Percentiles rank a stretch among this genome's conserved stretches.
Evolutionary conservation across 2,888 invertebrate genomes (phyloP).

Genomic region (Idaea aversata): DNA sequence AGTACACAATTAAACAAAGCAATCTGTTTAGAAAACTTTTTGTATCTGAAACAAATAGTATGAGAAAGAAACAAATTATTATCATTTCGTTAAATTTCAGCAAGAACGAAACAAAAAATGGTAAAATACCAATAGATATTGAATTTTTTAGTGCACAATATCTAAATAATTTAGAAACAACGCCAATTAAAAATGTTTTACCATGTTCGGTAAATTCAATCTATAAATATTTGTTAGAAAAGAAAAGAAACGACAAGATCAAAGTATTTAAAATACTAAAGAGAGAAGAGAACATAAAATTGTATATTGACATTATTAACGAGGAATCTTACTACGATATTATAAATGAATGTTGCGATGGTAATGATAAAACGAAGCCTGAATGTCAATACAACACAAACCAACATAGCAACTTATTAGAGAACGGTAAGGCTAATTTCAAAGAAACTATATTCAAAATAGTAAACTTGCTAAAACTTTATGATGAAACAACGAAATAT

Average conservation of each 20-base stretch:
- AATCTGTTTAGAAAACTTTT: constrained; percentile 42
- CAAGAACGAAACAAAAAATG: constrained; percentile 17
- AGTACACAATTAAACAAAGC: constrained; percentile 51
- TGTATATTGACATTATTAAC: constrained; percentile 54
- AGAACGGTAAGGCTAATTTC: constrained; percentile 20
- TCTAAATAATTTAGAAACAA: constrained; percentile 21
- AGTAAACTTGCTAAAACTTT: constrained; percentile 43
- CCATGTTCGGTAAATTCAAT: constrained; percentile 52
- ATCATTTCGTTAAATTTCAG: constrained; percentile 50
- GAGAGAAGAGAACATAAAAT: constrained; percentile 50
- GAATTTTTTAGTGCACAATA: constrained; percentile 54
- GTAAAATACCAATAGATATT: constrained; percentile 43
- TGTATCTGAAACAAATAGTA: constrained; percentile 19
- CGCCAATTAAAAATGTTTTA: constrained; percentile 8
- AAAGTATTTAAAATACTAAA: constrained; percentile 52
- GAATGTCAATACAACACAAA: neutral
- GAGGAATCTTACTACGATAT: constrained; percentile 40
- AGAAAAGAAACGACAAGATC: constrained; percentile 42
- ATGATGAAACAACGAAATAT: constrained; percentile 29
- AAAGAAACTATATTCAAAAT: constrained; percentile 46
- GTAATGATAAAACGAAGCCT: constrained; percentile 16
- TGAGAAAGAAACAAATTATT: constrained; percentile 47
- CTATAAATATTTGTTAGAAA: constrained; percentile 49
- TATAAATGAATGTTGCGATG: constrained; percentile 46
- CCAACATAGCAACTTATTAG: neutral